Percentiles rank a stretch among this genome's conserved stretches.
Evolutionary conservation across 2,797 vertebrate genomes (phyloP).

Genomic region (Lithobates sylvaticus): DNA sequence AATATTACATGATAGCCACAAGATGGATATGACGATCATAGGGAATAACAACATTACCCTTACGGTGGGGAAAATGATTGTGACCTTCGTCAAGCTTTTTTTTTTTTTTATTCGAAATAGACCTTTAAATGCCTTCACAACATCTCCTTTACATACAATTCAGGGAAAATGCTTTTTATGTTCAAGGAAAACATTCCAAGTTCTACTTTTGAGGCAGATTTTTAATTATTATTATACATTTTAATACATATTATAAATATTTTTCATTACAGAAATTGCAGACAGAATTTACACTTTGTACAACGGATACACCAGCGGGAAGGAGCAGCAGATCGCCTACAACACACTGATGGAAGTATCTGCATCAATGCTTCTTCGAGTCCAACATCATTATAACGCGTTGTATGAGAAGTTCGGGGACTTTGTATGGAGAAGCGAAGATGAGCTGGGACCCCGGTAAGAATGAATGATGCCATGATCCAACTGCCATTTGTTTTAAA

Average conservation of each 20-base stretch:
- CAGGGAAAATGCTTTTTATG: too few relatives aligned
- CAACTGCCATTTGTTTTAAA: too few relatives aligned
- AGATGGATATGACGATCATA: too few relatives aligned
- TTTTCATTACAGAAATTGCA: slow-evolving; percentile 86
- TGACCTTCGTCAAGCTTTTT: too few relatives aligned
- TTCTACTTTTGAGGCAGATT: background rate
- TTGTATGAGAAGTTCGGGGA: slow-evolving; percentile 99
- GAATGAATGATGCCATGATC: background rate
- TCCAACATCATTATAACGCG: slow-evolving; percentile 97
- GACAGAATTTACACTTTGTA: slow-evolving; percentile 98
- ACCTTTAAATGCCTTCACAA: too few relatives aligned
- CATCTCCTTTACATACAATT: too few relatives aligned
- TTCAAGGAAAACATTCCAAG: background rate
- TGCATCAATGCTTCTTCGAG: slow-evolving; percentile 90
- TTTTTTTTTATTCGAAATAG: too few relatives aligned
- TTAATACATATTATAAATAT: too few relatives aligned
- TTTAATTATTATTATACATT: too few relatives aligned
- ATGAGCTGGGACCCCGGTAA: slow-evolving; percentile 96
- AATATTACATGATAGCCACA: too few relatives aligned
- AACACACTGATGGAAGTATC: slow-evolving; percentile 96
- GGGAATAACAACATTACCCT: too few relatives aligned
- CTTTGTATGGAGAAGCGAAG: slow-evolving; percentile 97
- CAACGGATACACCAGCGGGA: slow-evolving; percentile 97
- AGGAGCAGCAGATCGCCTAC: slow-evolving; percentile 97
- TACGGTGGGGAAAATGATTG: too few relatives aligned